Evolutionary conservation across 2,888 invertebrate genomes (phyloP).

Genomic region (Limnephilus auricula): DNA sequence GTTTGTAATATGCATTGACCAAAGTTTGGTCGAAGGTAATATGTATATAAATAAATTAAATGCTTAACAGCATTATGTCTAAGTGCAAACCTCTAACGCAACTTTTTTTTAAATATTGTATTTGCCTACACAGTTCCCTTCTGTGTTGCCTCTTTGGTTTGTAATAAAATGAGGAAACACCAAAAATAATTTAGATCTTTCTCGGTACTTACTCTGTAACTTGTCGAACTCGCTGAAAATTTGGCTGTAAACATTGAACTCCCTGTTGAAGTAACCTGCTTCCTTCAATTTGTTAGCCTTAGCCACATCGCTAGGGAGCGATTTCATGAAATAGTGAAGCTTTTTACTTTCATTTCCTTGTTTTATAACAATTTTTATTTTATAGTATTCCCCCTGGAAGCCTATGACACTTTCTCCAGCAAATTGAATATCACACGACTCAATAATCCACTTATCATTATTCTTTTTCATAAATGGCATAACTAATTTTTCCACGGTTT

Average conservation of each 20-base stretch:
- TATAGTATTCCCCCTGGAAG: conserved; percentile 58
- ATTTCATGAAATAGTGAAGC: conserved; percentile 60
- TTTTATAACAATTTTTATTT: conserved; percentile 20
- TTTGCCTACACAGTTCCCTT: no score
- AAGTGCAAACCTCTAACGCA: no score
- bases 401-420: conserved; percentile 38
- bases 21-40: no score
- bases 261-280: conserved; percentile 59
- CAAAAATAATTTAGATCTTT: neutral
- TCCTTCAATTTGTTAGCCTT: conserved; percentile 55
- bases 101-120: no score
- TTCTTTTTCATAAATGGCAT: neutral
- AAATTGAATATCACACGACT: neutral
- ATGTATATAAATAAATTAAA: no score
- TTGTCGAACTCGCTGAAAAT: conserved; percentile 63
- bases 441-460: neutral
- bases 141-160: neutral
- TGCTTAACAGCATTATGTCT: no score
- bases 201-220: conserved; percentile 54
- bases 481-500: neutral
- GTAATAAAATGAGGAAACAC: neutral
- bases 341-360: conserved; percentile 18
- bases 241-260: conserved; percentile 54
- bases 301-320: conserved; percentile 52
- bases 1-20: no score